Evolutionary conservation across 2,113 vertebrate genomes (phyloP).

Genomic region (Campylomormyrus tamandua): DNA sequence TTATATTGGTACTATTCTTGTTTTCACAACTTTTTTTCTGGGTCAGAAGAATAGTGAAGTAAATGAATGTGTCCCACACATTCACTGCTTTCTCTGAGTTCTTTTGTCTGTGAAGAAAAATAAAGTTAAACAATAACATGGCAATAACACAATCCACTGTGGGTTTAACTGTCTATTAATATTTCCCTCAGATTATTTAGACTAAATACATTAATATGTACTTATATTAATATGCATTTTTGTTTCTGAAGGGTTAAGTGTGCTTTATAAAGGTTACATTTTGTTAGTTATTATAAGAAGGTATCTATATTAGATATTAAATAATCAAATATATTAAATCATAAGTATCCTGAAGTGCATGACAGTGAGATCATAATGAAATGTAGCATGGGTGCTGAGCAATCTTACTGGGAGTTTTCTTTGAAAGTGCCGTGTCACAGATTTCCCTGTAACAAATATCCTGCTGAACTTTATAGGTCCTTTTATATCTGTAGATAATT

Average conservation of each 20-base stretch:
- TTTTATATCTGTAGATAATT: slow-evolving; percentile 53
- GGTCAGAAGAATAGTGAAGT: background rate
- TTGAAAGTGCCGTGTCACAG: slow-evolving; percentile 46
- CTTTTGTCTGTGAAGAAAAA: slow-evolving; percentile 49
- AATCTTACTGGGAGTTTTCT: slow-evolving; percentile 62
- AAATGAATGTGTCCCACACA: slow-evolving; percentile 33
- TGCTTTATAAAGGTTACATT: background rate
- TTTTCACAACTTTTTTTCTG: background rate
- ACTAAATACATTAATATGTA: background rate
- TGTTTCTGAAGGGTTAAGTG: background rate
- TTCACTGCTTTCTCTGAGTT: slow-evolving; percentile 55
- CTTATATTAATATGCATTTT: background rate
- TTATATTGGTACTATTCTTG: background rate
- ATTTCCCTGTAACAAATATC: slow-evolving; percentile 68
- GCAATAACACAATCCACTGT: background rate
- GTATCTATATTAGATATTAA: background rate
- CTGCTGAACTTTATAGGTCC: slow-evolving; percentile 63
- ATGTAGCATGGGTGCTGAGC: background rate
- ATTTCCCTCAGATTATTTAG: background rate
- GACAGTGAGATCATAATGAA: background rate
- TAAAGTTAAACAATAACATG: slow-evolving; percentile 4
- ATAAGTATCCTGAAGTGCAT: background rate
- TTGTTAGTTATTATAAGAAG: background rate
- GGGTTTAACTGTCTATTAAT: background rate
- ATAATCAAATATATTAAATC: background rate